Evolutionary conservation across 1,140 invertebrate genomes (phyloP).

Genomic region (Brachionus rubens): DNA sequence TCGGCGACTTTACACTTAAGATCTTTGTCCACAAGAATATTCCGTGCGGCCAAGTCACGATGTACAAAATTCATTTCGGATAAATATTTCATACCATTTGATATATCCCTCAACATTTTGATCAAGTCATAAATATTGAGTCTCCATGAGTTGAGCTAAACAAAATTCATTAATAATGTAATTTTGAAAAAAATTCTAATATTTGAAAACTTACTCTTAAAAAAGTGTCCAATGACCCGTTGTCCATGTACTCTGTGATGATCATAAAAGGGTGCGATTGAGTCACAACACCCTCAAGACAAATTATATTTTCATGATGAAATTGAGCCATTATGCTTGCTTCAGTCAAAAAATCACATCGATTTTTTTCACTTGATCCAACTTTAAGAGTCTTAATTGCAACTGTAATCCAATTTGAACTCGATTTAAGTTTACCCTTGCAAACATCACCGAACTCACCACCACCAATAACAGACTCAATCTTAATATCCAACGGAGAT

Average conservation of each 20-base stretch:
- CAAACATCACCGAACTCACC: constrained; percentile 47
- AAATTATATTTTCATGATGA: constrained; percentile 98
- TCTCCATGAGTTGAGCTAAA: constrained; percentile 39
- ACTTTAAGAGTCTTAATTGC: constrained; percentile 95
- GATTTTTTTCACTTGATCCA: constrained; percentile 82
- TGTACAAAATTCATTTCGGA: constrained; percentile 62
- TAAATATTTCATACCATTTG: constrained; percentile 95
- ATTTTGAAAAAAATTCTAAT: too few relatives aligned
- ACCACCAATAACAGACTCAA: constrained; percentile 46
- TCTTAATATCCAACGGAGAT: constrained; percentile 20
- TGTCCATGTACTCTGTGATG: constrained; percentile 99
- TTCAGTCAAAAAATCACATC: constrained; percentile 93
- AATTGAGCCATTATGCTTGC: constrained; percentile 99
- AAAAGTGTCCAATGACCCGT: constrained; percentile 95
- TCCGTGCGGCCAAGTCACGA: constrained; percentile 84
- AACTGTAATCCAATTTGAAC: constrained; percentile 61
- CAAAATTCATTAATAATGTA: not conserved
- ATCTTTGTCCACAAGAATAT: constrained; percentile 94
- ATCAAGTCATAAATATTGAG: constrained; percentile 74
- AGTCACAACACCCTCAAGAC: constrained; percentile 96
- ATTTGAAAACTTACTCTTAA: constrained; percentile 66
- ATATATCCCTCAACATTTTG: constrained; percentile 93
- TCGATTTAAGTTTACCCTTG: constrained; percentile 16
- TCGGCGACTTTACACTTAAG: constrained; percentile 99
- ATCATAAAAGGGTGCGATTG: constrained; percentile 98